Conservation (phyloP, 2,113 vertebrate species). For the Prinia subflava region DNA sequence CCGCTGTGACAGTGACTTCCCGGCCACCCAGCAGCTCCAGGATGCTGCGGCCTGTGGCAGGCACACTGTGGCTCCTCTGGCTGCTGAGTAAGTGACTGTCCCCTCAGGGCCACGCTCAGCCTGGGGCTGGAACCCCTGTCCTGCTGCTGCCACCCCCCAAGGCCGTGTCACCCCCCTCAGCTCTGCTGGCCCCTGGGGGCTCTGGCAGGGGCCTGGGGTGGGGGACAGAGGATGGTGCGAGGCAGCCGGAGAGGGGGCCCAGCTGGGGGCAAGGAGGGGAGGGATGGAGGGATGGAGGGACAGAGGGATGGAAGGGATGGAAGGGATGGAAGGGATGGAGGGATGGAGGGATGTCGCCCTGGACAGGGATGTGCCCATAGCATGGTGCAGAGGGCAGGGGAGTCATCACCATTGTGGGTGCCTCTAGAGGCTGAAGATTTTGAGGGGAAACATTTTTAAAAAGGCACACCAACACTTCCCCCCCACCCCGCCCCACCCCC, state of each 20-base stretch:
- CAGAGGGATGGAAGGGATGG: too few species aligned
- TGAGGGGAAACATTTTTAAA: not conserved
- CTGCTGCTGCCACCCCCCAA: not conserved
- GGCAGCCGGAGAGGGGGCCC: not conserved
- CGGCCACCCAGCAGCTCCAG: not conserved
- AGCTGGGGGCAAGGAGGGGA: not conserved
- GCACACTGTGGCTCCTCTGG: not conserved
- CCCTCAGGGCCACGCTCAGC: not conserved
- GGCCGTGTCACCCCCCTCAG: not conserved
- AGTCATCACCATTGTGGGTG: not conserved
- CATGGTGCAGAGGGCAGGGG: not conserved
- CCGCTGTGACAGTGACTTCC: not conserved
- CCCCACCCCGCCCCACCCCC: too few species aligned
- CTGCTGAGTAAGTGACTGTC: not conserved
- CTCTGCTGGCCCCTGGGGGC: not conserved
- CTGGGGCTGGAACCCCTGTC: too few species aligned
- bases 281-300: too few species aligned
- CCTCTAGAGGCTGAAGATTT: not conserved
- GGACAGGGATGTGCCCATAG: not conserved
- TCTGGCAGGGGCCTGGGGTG: not conserved
- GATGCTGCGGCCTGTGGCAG: not conserved
- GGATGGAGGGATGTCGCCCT: not conserved
- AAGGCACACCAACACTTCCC: not conserved
- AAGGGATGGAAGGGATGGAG: too few species aligned
- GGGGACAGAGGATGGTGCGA: not conserved